These are phyloP conservation scores for Taeniopygia guttata DNA, from an alignment of 2,797 vertebrate genomes.

Conservation along the genomic window DNA sequence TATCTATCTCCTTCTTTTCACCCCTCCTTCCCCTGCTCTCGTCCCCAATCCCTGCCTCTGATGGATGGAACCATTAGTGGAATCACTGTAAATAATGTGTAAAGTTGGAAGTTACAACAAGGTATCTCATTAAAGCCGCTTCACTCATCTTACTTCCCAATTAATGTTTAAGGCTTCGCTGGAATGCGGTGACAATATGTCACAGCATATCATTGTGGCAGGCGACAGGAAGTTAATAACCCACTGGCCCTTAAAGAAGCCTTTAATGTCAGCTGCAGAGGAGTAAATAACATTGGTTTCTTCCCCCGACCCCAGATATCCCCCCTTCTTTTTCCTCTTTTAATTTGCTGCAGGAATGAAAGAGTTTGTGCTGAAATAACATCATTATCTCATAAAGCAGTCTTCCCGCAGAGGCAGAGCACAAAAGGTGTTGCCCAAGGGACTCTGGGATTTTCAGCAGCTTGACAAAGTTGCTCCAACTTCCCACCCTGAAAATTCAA, in stretches of 20 bases:
- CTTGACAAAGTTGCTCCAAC: background rate
- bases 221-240: conserved; percentile 75
- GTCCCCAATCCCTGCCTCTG: conserved; percentile 44
- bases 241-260: conserved; percentile 68
- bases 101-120: conserved; percentile 82
- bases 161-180: conserved; percentile 79
- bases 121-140: conserved; percentile 83
- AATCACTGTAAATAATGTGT: conserved; percentile 84
- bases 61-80: conserved; percentile 83
- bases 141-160: conserved; percentile 81
- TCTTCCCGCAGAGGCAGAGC: background rate
- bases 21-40: background rate
- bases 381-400: conserved; percentile 66
- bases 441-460: background rate
- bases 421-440: background rate
- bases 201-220: conserved; percentile 68
- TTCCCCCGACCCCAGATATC: background rate
- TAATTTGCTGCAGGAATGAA: conserved; percentile 49
- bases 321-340: background rate
- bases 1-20: background rate
- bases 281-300: conserved; percentile 69
- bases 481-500: background rate
- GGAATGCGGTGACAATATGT: conserved; percentile 72
- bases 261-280: conserved; percentile 55
- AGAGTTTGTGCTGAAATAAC: conserved; percentile 54